Base-by-base conservation (phyloP, 1,140 invertebrate genomes). In the Drosophila aff. region DNA sequence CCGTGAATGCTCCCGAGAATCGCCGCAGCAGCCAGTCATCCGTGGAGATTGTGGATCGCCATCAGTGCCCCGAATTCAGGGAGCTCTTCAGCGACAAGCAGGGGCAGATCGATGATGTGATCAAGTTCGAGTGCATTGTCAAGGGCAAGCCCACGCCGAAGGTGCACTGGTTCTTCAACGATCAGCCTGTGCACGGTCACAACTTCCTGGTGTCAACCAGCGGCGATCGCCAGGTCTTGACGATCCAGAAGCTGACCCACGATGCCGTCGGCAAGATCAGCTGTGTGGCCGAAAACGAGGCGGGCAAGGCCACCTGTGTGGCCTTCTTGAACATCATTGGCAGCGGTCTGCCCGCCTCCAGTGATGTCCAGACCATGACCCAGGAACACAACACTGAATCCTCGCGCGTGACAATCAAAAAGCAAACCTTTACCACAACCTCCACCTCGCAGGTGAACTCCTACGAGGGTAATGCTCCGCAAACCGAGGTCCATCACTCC, bases 81-180 rank as follows among this genome's bases (percentile, higher is more conserved):
- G 95, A 96, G 89, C 92, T 94, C 4, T 96, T 97, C 69, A 85
- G 93, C 4, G 95, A 96, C 82, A 94, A 94, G 60, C 87, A 96
- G 81, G 96, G 98, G 3, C 98, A 98, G 96, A 97, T 98, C 93
- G 97, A 97, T 49, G 97, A 99, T 84, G 96, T 97, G 83, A 97
- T 97, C 18, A 95, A 95, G 81, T 95, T 99, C 52, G 95, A 94
- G 64, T 97, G 96, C 86, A 94, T 96, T 76, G 95, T 97, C 43
- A 94, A 94, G 74, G 97, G 97, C 23, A 95, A 96, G 92, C 97
- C 97, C 4, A 96, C 94, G 40, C 97, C 97, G 4, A 96, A 95
- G 91, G 95, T 98, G 9, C 94, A 95, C 66, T 98, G 98, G 97
- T 96, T 95, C 81, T 96, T 97, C 82, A 95, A 97, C 80, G 95